Evolutionary conservation across 2,113 vertebrate species (phyloP).

Genomic region (Gavialis gangeticus): DNA sequence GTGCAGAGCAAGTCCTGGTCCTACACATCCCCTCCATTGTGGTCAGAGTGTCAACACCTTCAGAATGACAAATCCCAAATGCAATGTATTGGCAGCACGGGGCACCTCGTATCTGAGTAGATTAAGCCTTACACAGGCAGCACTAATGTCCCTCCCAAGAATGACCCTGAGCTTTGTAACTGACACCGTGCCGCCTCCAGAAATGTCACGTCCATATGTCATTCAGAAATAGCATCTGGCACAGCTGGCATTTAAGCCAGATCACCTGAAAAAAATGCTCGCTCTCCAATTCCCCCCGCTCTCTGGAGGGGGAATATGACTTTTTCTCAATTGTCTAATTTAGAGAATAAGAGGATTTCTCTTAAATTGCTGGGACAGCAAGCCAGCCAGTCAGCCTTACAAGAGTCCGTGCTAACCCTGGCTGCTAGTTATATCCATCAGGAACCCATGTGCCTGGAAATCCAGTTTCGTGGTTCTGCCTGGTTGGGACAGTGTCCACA

Average conservation of each 20-base stretch:
- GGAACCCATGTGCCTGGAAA: neutral
- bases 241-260: slow-evolving; percentile 61
- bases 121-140: neutral
- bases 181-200: neutral
- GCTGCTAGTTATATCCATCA: neutral
- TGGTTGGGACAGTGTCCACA: accelerated
- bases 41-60: neutral
- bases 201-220: neutral
- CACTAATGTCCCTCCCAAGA: neutral
- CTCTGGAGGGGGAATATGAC: slow-evolving; percentile 39
- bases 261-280: neutral
- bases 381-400: neutral
- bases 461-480: neutral
- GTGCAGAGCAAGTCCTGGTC: neutral
- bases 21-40: accelerated
- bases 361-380: slow-evolving; percentile 59
- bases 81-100: neutral
- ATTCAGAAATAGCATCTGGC: neutral
- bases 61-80: neutral
- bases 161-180: neutral
- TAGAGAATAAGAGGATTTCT: slow-evolving; percentile 56
- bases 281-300: neutral
- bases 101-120: neutral
- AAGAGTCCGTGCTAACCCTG: neutral
- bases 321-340: slow-evolving; percentile 73